These are phyloP conservation scores for Ctenomys sociabilis DNA, from an alignment of 2,113 vertebrate species.

Conservation along the genomic window DNA sequence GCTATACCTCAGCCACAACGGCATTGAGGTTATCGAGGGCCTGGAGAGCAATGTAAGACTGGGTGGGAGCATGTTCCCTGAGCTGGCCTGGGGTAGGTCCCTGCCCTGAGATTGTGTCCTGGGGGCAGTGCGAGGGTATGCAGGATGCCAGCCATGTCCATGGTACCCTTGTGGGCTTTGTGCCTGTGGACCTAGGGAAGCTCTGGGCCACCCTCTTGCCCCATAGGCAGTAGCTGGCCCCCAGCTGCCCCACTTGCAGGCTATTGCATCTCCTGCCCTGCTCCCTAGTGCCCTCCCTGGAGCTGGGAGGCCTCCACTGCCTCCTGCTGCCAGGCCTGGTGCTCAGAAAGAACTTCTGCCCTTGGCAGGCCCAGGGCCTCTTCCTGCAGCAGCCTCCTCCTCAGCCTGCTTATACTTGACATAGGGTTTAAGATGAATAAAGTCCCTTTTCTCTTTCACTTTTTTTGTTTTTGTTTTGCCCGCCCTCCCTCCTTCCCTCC, in stretches of 20 bases:
- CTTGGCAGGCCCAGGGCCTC: background rate
- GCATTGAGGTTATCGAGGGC: conserved; percentile 97
- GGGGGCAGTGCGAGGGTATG: background rate
- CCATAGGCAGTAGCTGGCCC: background rate
- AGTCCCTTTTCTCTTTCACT: background rate
- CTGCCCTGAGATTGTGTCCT: background rate
- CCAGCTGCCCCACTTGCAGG: too few species aligned
- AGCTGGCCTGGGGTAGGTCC: background rate
- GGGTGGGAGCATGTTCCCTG: background rate
- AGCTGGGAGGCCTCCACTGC: background rate
- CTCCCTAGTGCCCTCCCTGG: background rate
- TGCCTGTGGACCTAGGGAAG: background rate
- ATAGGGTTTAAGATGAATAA: background rate
- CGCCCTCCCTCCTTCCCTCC: background rate
- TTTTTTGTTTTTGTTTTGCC: conserved; percentile 6
- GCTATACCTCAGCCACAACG: conserved; percentile 98
- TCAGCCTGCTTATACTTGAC: background rate
- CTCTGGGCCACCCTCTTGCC: background rate
- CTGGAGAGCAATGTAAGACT: conserved; percentile 97
- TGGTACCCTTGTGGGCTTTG: too few species aligned
- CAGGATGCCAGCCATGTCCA: background rate
- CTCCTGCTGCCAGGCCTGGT: too few species aligned
- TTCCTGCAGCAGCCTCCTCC: background rate
- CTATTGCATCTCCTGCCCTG: background rate
- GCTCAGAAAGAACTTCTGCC: background rate